Evolutionary conservation across 2,888 invertebrate species (phyloP).

Genomic region (Teinopalpus imperialis): DNA sequence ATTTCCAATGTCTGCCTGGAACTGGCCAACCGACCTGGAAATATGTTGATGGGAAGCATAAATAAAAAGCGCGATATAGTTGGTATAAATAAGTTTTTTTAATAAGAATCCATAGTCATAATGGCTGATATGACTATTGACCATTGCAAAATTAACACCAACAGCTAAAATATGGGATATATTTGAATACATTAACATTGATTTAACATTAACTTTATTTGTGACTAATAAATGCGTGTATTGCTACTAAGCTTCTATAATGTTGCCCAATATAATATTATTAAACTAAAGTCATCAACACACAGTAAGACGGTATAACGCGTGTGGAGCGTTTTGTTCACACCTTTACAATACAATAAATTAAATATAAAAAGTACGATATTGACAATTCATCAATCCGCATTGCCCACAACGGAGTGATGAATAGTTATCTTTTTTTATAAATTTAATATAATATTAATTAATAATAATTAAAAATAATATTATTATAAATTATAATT

Average conservation of each 20-base stretch:
- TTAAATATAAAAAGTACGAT: conserved; percentile 20
- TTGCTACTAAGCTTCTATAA: conserved; percentile 7
- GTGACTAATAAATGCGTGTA: conserved; percentile 3
- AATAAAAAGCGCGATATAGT: conserved; percentile 45
- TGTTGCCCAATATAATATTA: not conserved
- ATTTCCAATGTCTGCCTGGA: no score
- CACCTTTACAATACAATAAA: conserved; percentile 8
- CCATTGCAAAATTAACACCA: conserved; percentile 27
- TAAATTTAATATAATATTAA: not conserved
- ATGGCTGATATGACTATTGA: conserved; percentile 80
- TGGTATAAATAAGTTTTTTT: conserved; percentile 70
- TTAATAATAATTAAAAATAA: conserved; percentile 28
- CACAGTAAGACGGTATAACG: not conserved
- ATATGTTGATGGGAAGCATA: no score
- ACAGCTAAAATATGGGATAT: conserved; percentile 14
- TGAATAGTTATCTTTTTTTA: conserved; percentile 52
- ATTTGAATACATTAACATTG: conserved; percentile 1
- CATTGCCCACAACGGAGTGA: conserved; percentile 78
- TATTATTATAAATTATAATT: conserved; percentile 23
- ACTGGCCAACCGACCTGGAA: no score
- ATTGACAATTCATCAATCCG: conserved; percentile 71
- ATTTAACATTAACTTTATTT: conserved; percentile 5
- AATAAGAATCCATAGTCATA: conserved; percentile 71
- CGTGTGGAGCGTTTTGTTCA: conserved; percentile 26
- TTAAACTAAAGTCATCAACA: conserved; percentile 22